phyloP scores from a whole-genome alignment of 2,113 vertebrate genomes.

The Sorex fumeus region DNA sequence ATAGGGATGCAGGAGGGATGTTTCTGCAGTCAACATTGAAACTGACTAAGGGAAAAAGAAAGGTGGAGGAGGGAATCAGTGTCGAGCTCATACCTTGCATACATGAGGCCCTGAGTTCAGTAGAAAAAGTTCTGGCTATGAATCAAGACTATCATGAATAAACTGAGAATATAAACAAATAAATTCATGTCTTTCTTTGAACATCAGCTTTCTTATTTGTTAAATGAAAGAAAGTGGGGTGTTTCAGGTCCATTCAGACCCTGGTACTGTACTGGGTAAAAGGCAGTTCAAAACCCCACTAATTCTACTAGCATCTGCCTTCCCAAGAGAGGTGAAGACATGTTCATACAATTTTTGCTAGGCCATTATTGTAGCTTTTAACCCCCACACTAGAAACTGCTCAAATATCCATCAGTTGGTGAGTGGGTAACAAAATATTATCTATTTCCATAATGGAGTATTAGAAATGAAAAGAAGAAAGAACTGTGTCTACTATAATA shows the following conservation, averaged over 20 bases:
- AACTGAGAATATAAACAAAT: conserved; percentile 17
- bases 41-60: neutral
- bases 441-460: neutral
- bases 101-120: too few relatives aligned
- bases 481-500: neutral
- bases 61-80: too few relatives aligned
- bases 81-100: too few relatives aligned
- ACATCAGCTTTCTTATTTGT: conserved; percentile 43
- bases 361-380: neutral
- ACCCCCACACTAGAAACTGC: neutral
- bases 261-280: neutral
- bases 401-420: neutral
- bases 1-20: neutral
- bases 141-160: neutral
- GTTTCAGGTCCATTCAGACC: conserved; percentile 10
- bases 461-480: conserved; percentile 22
- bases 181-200: neutral
- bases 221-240: neutral
- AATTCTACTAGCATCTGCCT: neutral
- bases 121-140: conserved; percentile 6
- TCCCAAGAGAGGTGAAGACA: neutral
- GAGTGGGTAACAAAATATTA: neutral
- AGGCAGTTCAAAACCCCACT: neutral
- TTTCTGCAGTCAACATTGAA: neutral
- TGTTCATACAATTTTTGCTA: neutral